These are phyloP conservation scores for Diadumene lineata DNA, from an alignment of 92 coral and sea anemone species.

Conservation along the genomic window DNA sequence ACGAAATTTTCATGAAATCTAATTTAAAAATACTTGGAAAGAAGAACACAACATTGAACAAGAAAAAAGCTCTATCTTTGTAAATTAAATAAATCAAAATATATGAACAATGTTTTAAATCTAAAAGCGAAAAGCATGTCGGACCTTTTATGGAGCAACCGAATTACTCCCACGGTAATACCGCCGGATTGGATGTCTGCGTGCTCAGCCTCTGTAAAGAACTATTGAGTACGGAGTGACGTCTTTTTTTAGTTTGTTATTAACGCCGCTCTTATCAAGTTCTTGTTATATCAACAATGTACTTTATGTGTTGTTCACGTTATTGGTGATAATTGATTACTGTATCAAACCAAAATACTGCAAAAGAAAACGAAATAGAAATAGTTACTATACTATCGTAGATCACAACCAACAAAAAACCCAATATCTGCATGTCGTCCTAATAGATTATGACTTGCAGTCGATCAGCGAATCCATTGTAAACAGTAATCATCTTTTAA, in stretches of 20 bases:
- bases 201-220: no score
- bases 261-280: conserved; percentile 5
- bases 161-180: no score
- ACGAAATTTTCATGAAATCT: no score
- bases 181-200: no score
- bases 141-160: no score
- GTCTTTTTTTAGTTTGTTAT: neutral
- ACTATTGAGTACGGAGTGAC: neutral
- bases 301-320: neutral
- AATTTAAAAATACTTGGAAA: no score
- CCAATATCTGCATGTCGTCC: neutral
- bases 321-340: conserved; percentile 1
- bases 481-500: neutral
- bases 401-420: neutral
- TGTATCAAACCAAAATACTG: neutral
- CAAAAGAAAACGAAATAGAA: neutral
- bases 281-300: conserved; percentile 2
- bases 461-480: neutral
- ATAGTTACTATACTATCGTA: neutral
- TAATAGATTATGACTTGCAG: neutral
- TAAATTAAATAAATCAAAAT: no score
- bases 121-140: no score
- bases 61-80: no score
- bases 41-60: no score
- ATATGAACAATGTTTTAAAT: no score